Evolutionary conservation across 2,888 invertebrate species (phyloP).

Genomic region (Tortrix viridana): DNA sequence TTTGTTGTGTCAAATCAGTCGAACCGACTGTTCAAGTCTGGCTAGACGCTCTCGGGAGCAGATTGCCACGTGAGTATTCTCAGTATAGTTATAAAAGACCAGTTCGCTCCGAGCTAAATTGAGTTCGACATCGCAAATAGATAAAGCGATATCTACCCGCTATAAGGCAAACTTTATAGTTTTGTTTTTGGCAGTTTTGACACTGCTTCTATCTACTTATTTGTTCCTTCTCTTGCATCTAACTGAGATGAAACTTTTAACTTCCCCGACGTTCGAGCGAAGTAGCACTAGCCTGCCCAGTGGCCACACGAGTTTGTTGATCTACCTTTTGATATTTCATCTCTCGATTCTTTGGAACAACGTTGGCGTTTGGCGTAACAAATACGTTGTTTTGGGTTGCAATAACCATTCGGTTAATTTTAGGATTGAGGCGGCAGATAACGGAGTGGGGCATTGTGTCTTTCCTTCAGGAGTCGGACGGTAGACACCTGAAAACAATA

Average conservation of each 20-base stretch:
- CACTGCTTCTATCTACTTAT: constrained; percentile 81
- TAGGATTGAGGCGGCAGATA: constrained; percentile 57
- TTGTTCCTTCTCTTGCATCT: constrained; percentile 78
- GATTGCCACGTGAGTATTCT: constrained; percentile 16
- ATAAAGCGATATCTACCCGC: constrained; percentile 79
- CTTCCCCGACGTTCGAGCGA: constrained; percentile 70
- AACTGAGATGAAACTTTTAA: constrained; percentile 78
- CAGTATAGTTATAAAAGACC: constrained; percentile 60
- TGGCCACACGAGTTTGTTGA: constrained; percentile 64
- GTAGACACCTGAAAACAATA: constrained; percentile 81
- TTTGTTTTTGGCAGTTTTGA: constrained; percentile 85
- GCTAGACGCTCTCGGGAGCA: neutral
- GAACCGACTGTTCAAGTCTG: neutral
- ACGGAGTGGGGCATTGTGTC: constrained; percentile 56
- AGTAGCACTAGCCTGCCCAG: constrained; percentile 61
- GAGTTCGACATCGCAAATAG: constrained; percentile 80
- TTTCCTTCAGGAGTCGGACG: constrained; percentile 62
- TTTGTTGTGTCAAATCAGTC: constrained; percentile 6
- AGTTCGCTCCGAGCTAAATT: constrained; percentile 67
- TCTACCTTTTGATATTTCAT: constrained; percentile 50
- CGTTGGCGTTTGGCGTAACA: constrained; percentile 8
- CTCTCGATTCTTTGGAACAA: constrained; percentile 41
- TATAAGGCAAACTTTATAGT: constrained; percentile 83
- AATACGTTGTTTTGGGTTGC: constrained; percentile 11
- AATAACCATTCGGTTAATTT: constrained; percentile 55